phyloP scores from a whole-genome alignment of 1,140 invertebrate species.

The Euglossa dilemma region DNA sequence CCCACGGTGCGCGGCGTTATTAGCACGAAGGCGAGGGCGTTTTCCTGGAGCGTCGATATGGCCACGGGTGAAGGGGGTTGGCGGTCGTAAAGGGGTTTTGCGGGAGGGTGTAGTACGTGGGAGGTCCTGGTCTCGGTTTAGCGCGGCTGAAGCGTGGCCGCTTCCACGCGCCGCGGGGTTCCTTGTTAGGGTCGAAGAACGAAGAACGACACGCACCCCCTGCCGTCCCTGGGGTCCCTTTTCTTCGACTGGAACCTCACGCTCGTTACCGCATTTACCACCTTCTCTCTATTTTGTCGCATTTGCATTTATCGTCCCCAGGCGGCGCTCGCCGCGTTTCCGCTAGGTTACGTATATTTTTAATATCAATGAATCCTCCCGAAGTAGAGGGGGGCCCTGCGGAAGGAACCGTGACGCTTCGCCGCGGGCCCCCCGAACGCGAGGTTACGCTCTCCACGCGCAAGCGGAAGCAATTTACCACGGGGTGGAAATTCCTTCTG shows the following conservation, averaged over 20 bases:
- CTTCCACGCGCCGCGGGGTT: constrained; percentile 59
- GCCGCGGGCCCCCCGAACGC: neutral
- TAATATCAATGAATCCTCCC: constrained; percentile 44
- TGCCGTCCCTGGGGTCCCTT: constrained; percentile 56
- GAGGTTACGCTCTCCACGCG: neutral
- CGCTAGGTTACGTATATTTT: constrained; percentile 44
- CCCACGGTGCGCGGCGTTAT: constrained; percentile 75
- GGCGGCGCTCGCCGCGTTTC: constrained; percentile 2
- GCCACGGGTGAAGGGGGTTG: constrained; percentile 45
- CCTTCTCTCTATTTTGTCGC: constrained; percentile 52
- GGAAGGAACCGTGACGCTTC: neutral
- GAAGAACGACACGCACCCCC: constrained; percentile 58
- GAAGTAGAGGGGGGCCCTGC: neutral
- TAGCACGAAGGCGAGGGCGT: constrained; percentile 72
- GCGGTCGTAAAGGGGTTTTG: constrained; percentile 56
- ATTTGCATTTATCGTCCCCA: constrained; percentile 67
- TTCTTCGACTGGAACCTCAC: constrained; percentile 57
- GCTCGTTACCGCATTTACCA: constrained; percentile 66
- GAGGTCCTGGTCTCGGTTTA: constrained; percentile 61
- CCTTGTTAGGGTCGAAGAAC: constrained; percentile 67
- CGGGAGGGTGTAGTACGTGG: constrained; percentile 36
- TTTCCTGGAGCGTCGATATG: constrained; percentile 73
- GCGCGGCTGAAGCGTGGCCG: constrained; percentile 66
- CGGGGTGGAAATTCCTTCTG: neutral
- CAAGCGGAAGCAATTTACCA: constrained; percentile 34